Base-by-base conservation (phyloP, 2,888 invertebrate genomes). In the Limnephilus lunatus region DNA sequence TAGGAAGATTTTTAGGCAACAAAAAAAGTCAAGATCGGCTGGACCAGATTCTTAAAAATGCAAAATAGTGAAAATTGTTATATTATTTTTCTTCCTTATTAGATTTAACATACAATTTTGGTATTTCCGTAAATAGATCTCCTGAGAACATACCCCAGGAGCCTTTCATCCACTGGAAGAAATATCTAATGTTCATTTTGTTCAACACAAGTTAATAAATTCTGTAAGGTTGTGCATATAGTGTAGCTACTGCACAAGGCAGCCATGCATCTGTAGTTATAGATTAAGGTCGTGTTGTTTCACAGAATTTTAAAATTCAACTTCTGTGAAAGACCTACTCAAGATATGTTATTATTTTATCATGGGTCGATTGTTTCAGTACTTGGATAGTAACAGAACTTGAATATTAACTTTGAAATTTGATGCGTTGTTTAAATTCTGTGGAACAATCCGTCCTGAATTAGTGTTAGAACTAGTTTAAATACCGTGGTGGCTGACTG, bases 401-500 rank as follows among this genome's bases (percentile, higher is more conserved):
- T 35, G 35, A n/a, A n/a, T n/a, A n/a, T n/a, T n/a, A 39, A 39
- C 39, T 39, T 39, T 39, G 39, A 39, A 39, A 39, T 39, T 39
- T 39, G 39, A 39, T 11, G 11, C 39, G 11, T 11, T 39, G 39
- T 39, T 39, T 11, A 39, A 39, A 39, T 11, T 39, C 39, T 2
- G 4, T n/a, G n/a, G n/a, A 39, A 39, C 9, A 39, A 39, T 11
- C 39, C 11, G 1, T 39, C 39, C 68, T 68, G 25, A 68, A 25
- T 68, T 68, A 9, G 25, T 68, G 68, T 68, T 9, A 68, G 68
- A 68, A 53, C 15, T 68, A 68, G 68, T 9, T 1, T n/a, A 39
- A 86, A 81, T 0, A 53, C 87, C 87, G 68, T 87, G 30, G 87
- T 87, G 48, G 87, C 89, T 19, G 91, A 90, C 82, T 91, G 93